Evolutionary conservation across 2,888 invertebrate species (phyloP).

Genomic region (Brachypalpus laphriformis): DNA sequence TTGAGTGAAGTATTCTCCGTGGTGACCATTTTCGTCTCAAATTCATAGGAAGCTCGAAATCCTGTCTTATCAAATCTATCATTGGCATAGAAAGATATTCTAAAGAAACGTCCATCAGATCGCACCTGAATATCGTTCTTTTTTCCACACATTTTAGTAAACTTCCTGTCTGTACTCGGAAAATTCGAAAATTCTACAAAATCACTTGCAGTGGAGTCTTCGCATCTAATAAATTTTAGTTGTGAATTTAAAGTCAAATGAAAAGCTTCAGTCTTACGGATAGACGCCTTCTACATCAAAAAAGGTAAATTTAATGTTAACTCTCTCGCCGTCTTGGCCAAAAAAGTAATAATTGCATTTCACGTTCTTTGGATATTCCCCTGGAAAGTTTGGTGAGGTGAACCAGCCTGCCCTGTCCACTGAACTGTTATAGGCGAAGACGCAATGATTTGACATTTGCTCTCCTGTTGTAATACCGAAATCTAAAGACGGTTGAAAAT

Average conservation of each 20-base stretch:
- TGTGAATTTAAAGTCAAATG: not conserved
- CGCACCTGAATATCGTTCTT: conserved; percentile 88
- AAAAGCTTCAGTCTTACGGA: conserved; percentile 89
- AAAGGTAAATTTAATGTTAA: conserved; percentile 93
- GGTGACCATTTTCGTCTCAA: conserved; percentile 86
- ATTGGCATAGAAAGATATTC: conserved; percentile 97
- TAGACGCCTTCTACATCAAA: conserved; percentile 97
- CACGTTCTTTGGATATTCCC: conserved; percentile 93
- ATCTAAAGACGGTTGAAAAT: conserved; percentile 85
- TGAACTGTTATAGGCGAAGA: conserved; percentile 94
- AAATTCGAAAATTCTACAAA: conserved; percentile 98
- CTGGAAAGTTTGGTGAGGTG: conserved; percentile 93
- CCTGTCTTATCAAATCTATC: conserved; percentile 96
- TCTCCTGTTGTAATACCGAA: conserved; percentile 93
- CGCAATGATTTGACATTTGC: conserved; percentile 91
- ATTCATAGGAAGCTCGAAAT: conserved; percentile 95
- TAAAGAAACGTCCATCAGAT: conserved; percentile 96
- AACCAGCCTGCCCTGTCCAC: conserved; percentile 91
- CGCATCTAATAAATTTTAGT: conserved; percentile 87
- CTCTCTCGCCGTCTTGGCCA: conserved; percentile 89
- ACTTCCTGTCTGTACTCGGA: conserved; percentile 94
- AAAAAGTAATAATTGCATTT: conserved; percentile 96
- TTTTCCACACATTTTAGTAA: conserved; percentile 92
- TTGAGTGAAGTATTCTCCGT: conserved; percentile 78
- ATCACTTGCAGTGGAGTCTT: conserved; percentile 95